A percentile compares a stretch with the other conserved stretches of the same genome.
Evolutionary conservation across 2,113 vertebrate species (phyloP).

Genomic region (Gambusia affinis): DNA sequence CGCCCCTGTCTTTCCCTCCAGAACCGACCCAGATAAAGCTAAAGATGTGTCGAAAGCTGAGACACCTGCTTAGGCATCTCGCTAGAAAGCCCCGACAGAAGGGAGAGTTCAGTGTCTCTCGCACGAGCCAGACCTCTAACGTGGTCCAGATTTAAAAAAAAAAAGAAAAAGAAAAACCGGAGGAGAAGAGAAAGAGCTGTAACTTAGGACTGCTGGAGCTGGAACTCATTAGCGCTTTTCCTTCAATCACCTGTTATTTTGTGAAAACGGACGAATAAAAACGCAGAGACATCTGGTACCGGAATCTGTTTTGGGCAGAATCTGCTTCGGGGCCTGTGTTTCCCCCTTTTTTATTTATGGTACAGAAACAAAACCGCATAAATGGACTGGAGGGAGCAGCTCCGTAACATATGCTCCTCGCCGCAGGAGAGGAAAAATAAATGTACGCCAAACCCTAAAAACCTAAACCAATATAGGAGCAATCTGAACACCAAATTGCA

Average conservation of each 20-base stretch:
- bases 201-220: constrained; percentile 29
- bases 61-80: constrained; percentile 72
- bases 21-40: constrained; percentile 51
- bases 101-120: constrained; percentile 29
- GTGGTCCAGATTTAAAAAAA: too few species aligned
- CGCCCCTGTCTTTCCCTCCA: constrained; percentile 47
- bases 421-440: constrained; percentile 74
- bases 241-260: constrained; percentile 54
- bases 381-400: constrained; percentile 61
- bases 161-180: neutral
- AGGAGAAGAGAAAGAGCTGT: neutral
- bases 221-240: constrained; percentile 29
- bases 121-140: constrained; percentile 50
- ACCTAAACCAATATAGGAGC: constrained; percentile 57
- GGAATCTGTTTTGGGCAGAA: constrained; percentile 5
- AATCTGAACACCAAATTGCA: constrained; percentile 54
- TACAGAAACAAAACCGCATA: constrained; percentile 66
- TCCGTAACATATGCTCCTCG: constrained; percentile 43
- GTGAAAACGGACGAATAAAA: constrained; percentile 27
- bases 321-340: constrained; percentile 32
- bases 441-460: constrained; percentile 64
- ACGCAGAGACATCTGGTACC: constrained; percentile 57
- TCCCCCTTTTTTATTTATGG: constrained; percentile 62
- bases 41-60: constrained; percentile 19
- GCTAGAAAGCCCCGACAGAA: neutral